phyloP scores from a whole-genome alignment of 2,888 invertebrate genomes.

The Phymatocera aterrima region DNA sequence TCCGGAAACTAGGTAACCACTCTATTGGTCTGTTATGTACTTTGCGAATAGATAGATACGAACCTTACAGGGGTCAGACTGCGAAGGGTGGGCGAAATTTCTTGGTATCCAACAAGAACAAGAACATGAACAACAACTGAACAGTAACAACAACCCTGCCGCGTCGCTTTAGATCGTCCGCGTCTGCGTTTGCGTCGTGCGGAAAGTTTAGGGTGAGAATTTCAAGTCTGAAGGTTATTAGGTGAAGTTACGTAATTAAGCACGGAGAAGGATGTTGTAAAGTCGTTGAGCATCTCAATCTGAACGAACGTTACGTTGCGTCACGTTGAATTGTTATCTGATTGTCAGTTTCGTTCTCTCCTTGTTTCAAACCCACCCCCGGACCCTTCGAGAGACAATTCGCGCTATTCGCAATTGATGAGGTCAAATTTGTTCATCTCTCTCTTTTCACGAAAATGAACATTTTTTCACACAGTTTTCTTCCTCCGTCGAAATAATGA shows the following conservation, averaged over 20 bases:
- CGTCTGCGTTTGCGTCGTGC: neutral
- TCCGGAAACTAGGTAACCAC: neutral
- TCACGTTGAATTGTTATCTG: neutral
- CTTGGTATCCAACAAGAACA: neutral
- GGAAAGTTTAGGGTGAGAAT: neutral
- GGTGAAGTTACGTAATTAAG: slow-evolving; percentile 20
- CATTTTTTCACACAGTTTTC: too few relatives aligned
- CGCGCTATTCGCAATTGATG: too few relatives aligned
- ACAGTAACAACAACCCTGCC: neutral
- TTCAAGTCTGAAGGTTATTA: slow-evolving; percentile 9
- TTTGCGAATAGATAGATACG: neutral
- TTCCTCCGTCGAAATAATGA: too few relatives aligned
- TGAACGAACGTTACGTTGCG: neutral
- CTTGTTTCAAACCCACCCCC: too few relatives aligned
- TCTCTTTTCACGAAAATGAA: too few relatives aligned
- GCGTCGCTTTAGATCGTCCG: too few relatives aligned
- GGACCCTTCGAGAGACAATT: too few relatives aligned
- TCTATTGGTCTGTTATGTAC: neutral
- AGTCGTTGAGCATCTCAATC: slow-evolving; percentile 22
- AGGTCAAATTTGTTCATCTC: too few relatives aligned
- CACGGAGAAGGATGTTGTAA: slow-evolving; percentile 19
- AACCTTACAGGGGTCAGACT: neutral
- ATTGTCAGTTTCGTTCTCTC: neutral
- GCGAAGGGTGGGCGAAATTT: neutral
- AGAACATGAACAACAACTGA: too few relatives aligned